Percentiles rank a stretch among this genome's conserved stretches.
Conservation (phyloP, 2,888 invertebrate genomes). For the Stenodema calcarata region DNA sequence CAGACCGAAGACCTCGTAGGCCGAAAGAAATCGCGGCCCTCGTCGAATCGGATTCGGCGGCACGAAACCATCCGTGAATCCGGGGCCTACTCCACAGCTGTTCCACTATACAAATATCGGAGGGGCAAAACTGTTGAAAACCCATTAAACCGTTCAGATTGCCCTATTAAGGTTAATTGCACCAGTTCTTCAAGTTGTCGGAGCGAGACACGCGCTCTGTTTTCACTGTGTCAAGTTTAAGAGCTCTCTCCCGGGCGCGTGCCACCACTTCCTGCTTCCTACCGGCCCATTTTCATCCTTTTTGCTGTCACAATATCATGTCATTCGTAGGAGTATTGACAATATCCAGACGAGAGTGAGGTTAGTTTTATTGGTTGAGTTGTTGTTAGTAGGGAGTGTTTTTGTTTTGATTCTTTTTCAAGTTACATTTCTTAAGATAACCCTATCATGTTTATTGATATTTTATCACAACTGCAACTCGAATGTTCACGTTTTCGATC, state of each 20-base stretch:
- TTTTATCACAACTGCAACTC: too few species aligned
- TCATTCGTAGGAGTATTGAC: too few species aligned
- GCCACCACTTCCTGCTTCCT: background rate
- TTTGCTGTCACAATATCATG: too few species aligned
- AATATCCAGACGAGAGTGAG: background rate
- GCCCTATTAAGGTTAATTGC: slow-evolving; percentile 9
- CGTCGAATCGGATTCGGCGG: background rate
- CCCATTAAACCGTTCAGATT: slow-evolving; percentile 1
- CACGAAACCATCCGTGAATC: background rate
- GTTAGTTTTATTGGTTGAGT: too few species aligned
- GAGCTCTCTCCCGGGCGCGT: background rate
- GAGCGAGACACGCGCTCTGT: background rate
- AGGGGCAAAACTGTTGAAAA: slow-evolving; percentile 6
- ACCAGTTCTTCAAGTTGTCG: background rate
- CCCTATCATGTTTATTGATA: too few species aligned
- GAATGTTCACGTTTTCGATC: too few species aligned
- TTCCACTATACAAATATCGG: background rate
- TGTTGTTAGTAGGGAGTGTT: too few species aligned
- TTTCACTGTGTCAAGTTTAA: slow-evolving; percentile 4
- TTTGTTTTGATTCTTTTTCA: too few species aligned
- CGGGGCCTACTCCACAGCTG: background rate
- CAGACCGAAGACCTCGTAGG: too few species aligned
- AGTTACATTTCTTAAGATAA: too few species aligned
- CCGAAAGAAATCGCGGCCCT: background rate
- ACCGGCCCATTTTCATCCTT: too few species aligned